These are phyloP conservation scores for Bombus affinis DNA, from an alignment of 1,140 invertebrate species.

Conservation along the genomic window DNA sequence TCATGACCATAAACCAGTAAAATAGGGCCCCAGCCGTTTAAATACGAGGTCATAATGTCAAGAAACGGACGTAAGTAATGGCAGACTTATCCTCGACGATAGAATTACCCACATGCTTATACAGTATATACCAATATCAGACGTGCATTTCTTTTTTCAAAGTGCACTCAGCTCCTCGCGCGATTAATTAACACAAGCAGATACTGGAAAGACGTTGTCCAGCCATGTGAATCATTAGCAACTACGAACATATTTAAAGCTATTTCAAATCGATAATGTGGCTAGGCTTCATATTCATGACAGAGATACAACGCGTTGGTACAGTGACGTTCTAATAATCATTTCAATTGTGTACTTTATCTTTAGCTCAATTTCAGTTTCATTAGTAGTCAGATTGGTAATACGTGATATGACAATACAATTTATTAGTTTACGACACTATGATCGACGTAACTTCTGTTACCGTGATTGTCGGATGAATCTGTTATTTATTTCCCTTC, in stretches of 20 bases:
- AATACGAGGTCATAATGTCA: conserved; percentile 1
- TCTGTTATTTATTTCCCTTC: neutral
- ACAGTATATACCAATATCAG: neutral
- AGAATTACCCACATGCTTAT: conserved; percentile 17
- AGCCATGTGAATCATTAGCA: conserved; percentile 49
- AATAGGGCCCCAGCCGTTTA: conserved; percentile 13
- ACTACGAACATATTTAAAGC: neutral
- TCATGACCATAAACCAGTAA: conserved; percentile 17
- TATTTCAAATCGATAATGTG: conserved; percentile 12
- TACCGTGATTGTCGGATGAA: neutral
- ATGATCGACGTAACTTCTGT: neutral
- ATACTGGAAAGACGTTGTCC: conserved; percentile 39
- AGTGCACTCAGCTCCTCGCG: conserved; percentile 6
- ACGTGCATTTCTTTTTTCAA: neutral
- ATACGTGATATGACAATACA: neutral
- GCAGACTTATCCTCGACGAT: conserved; percentile 21
- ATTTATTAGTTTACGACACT: neutral
- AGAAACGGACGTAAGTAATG: neutral
- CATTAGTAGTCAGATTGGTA: neutral
- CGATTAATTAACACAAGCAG: conserved; percentile 52
- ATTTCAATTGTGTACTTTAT: neutral
- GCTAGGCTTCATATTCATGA: conserved; percentile 11
- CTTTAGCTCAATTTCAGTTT: neutral
- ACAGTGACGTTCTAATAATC: neutral
- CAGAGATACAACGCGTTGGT: neutral